Percentiles rank a stretch among this genome's conserved stretches.
phyloP scores from a whole-genome alignment of 1,140 invertebrate species.

The Zaprionus vittiger region DNA sequence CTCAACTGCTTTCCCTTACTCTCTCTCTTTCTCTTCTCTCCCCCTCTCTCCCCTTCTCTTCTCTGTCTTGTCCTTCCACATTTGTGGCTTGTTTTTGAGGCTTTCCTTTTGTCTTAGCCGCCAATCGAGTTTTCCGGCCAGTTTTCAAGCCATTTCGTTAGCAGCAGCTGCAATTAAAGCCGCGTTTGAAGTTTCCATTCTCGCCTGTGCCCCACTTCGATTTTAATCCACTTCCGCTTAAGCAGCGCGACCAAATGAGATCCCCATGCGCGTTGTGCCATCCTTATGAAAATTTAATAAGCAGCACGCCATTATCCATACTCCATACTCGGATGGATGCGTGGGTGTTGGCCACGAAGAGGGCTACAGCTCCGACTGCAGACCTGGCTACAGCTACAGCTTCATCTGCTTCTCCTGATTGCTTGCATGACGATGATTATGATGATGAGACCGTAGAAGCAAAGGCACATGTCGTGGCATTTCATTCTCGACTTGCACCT shows the following conservation, averaged over 20 bases:
- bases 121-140: conserved; percentile 72
- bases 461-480: conserved; percentile 41
- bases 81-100: conserved; percentile 30
- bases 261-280: conserved; percentile 51
- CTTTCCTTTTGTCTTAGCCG: conserved; percentile 43
- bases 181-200: conserved; percentile 59
- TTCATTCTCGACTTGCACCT: background rate
- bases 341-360: background rate
- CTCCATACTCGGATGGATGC: conserved; percentile 24
- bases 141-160: conserved; percentile 62
- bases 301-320: conserved; percentile 49
- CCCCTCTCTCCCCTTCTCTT: background rate
- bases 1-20: background rate
- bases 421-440: background rate
- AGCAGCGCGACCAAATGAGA: conserved; percentile 56
- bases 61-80: conserved; percentile 55
- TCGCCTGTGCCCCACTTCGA: conserved; percentile 38
- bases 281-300: conserved; percentile 80
- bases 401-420: background rate
- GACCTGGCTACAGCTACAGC: background rate
- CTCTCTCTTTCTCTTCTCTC: background rate
- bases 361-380: background rate
- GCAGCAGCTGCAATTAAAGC: conserved; percentile 59
- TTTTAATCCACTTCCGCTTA: conserved; percentile 75
- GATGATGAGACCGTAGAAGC: conserved; percentile 29